Evolutionary conservation across 1,140 invertebrate species (phyloP).

Genomic region (Dinoponera quadriceps): DNA sequence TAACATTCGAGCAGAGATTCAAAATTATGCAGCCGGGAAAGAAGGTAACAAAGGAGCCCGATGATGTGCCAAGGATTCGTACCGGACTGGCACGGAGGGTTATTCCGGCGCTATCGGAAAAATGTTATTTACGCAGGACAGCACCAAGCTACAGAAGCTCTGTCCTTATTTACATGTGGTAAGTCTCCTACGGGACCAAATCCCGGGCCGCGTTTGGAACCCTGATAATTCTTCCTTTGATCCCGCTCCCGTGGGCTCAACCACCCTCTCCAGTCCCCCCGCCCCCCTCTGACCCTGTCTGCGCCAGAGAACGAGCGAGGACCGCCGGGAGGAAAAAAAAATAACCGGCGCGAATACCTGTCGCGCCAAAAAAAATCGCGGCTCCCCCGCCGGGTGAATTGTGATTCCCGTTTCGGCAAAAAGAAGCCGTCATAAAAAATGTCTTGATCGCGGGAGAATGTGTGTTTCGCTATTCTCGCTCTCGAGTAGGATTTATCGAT

Average conservation of each 20-base stretch:
- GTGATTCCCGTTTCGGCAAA: conserved; percentile 47
- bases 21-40: conserved; percentile 40
- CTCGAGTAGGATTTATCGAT: conserved; percentile 37
- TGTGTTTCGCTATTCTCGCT: conserved; percentile 12
- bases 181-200: conserved; percentile 86
- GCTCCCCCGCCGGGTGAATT: conserved; percentile 23
- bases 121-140: conserved; percentile 85
- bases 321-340: conserved; percentile 65
- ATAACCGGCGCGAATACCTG: conserved; percentile 66
- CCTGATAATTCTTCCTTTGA: conserved; percentile 86
- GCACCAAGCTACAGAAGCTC: conserved; percentile 76
- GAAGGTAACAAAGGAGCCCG: conserved; percentile 52
- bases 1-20: conserved; percentile 27
- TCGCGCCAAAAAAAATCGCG: conserved; percentile 55
- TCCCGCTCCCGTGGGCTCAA: conserved; percentile 83
- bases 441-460: conserved; percentile 44
- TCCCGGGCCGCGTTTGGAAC: conserved; percentile 84
- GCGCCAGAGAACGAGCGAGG: conserved; percentile 69
- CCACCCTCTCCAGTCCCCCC: conserved; percentile 50
- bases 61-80: conserved; percentile 50
- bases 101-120: conserved; percentile 83
- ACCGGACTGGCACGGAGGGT: conserved; percentile 72
- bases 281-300: conserved; percentile 74
- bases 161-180: conserved; percentile 86
- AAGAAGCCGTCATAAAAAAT: conserved; percentile 55